phyloP scores from a whole-genome alignment of 1,140 invertebrate genomes.

The Drosophila tani region DNA sequence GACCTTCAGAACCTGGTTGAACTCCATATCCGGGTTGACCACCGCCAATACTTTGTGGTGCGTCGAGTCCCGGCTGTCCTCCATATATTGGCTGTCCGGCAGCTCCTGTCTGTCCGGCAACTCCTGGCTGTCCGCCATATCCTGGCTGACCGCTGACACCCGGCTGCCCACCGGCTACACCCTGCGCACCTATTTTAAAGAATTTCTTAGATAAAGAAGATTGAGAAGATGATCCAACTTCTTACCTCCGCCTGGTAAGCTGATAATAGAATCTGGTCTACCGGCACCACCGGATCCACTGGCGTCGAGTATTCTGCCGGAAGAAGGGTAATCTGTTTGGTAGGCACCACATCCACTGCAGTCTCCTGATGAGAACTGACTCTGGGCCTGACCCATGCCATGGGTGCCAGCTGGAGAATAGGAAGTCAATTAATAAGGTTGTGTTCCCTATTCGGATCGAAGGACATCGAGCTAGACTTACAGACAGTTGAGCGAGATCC shows the following conservation, averaged over 20 bases:
- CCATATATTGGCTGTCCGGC: background rate
- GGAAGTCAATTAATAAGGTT: background rate
- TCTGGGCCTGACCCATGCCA: constrained; percentile 93
- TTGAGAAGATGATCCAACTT: background rate
- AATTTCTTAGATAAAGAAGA: too few relatives aligned
- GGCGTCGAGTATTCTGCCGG: constrained; percentile 37
- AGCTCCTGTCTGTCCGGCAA: background rate
- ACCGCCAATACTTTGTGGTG: background rate
- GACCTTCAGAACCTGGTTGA: constrained; percentile 24
- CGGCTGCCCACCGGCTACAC: constrained; percentile 34
- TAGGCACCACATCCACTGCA: constrained; percentile 84
- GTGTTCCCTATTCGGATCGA: too few relatives aligned
- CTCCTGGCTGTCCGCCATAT: background rate
- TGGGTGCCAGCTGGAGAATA: constrained; percentile 87
- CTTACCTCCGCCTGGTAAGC: constrained; percentile 55
- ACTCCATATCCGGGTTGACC: constrained; percentile 14
- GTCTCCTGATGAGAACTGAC: constrained; percentile 87
- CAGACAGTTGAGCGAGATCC: constrained; percentile 91
- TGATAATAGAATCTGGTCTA: constrained; percentile 63
- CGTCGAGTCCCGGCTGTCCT: background rate
- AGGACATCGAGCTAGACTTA: constrained; percentile 85
- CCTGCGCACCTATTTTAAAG: constrained; percentile 8
- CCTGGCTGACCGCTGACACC: constrained; percentile 12
- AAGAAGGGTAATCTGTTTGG: constrained; percentile 37
- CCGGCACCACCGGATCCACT: constrained; percentile 23